These are phyloP conservation scores for Oenanthe melanoleuca DNA, from an alignment of 2,113 vertebrate genomes.

Conservation along the genomic window DNA sequence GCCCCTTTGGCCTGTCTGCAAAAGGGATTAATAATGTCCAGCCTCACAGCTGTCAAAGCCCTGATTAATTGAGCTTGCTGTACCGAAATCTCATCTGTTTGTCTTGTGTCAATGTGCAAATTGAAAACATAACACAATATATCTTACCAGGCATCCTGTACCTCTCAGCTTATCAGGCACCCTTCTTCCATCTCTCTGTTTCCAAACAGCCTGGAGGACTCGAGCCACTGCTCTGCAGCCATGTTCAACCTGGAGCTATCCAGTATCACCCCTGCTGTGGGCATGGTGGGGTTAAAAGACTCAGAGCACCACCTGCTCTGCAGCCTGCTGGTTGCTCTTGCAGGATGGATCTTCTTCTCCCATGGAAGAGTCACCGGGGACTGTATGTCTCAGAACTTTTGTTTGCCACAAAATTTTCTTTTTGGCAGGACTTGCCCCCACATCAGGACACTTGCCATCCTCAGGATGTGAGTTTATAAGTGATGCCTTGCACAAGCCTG, in stretches of 20 bases:
- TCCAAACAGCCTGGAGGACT: background rate
- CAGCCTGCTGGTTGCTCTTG: background rate
- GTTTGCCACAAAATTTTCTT: background rate
- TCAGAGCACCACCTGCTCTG: background rate
- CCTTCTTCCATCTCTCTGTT: background rate
- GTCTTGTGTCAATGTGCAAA: conserved; percentile 68
- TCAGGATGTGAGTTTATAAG: background rate
- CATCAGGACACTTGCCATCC: background rate
- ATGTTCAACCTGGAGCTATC: background rate
- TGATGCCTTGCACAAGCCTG: background rate
- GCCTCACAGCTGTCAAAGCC: conserved; percentile 58
- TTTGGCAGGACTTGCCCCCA: background rate
- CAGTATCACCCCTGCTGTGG: background rate
- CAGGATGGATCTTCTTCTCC: background rate
- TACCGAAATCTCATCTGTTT: conserved; percentile 70
- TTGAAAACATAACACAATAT: conserved; percentile 67
- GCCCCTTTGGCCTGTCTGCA: background rate
- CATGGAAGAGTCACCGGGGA: fast-evolving
- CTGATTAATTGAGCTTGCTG: conserved; percentile 65
- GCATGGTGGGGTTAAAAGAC: background rate
- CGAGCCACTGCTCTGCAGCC: background rate
- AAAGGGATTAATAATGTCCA: conserved; percentile 58
- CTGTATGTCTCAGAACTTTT: background rate
- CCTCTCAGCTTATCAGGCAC: background rate
- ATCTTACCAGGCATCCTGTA: conserved; percentile 38